phyloP scores from a whole-genome alignment of 2,888 invertebrate genomes.

The Cerceris ruficornis region DNA sequence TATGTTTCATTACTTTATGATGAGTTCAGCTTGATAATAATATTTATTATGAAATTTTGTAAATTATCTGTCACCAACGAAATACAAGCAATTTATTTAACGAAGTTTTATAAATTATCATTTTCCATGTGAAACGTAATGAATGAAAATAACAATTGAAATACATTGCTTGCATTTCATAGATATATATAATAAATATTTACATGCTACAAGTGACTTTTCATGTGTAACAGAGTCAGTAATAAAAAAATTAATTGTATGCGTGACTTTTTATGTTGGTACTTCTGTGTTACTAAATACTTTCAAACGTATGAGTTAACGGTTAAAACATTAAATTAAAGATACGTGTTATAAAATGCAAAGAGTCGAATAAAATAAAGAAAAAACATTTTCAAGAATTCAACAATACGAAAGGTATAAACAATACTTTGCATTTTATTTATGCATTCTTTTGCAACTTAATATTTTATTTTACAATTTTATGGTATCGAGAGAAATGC shows the following conservation, averaged over 20 bases:
- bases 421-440: constrained; percentile 37
- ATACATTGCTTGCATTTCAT: no score
- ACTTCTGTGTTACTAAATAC: constrained; percentile 7
- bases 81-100: no score
- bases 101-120: no score
- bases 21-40: no score
- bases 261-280: constrained; percentile 9
- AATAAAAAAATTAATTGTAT: not conserved
- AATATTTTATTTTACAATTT: constrained; percentile 23
- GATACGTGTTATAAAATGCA: not conserved
- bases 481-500: constrained; percentile 12
- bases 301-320: constrained; percentile 1
- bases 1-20: no score
- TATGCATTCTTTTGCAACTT: constrained; percentile 5
- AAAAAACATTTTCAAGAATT: not conserved
- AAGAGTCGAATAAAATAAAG: not conserved
- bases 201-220: no score
- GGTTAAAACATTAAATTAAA: not conserved
- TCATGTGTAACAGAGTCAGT: not conserved
- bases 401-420: constrained; percentile 15
- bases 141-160: no score
- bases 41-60: no score
- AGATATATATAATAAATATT: no score
- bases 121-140: no score
- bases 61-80: no score